A percentile compares a stretch with the other conserved stretches of the same genome.
Evolutionary conservation across 2,113 vertebrate species (phyloP).

Genomic region (Psittacus erithacus): DNA sequence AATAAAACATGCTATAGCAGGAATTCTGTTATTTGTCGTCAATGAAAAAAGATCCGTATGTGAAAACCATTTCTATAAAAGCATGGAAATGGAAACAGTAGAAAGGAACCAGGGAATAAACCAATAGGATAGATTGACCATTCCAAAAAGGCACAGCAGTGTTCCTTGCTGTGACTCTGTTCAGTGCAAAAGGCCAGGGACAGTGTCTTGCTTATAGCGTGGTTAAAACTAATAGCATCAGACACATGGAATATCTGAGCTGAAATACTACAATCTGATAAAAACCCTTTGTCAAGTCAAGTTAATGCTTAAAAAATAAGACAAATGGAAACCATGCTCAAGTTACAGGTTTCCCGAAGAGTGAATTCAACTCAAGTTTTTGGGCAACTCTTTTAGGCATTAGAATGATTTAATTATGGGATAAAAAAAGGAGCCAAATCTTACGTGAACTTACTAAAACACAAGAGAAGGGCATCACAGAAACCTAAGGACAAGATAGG

Average conservation of each 20-base stretch:
- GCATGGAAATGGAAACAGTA: background rate
- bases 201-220: background rate
- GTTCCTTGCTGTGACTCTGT: background rate
- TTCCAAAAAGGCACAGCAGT: rapidly evolving
- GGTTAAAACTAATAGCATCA: slow-evolving; percentile 32
- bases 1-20: background rate
- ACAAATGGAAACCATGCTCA: background rate
- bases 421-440: background rate
- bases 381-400: background rate
- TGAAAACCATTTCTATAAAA: background rate
- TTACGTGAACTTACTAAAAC: background rate
- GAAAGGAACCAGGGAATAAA: background rate
- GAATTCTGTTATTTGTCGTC: background rate
- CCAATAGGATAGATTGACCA: rapidly evolving
- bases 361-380: background rate
- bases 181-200: background rate
- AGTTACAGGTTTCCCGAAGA: background rate
- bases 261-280: slow-evolving; percentile 36
- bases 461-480: background rate
- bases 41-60: rapidly evolving
- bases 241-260: slow-evolving; percentile 28
- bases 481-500: background rate
- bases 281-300: slow-evolving; percentile 58
- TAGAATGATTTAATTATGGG: background rate
- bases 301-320: slow-evolving; percentile 38